These are phyloP conservation scores for Eudemis profundana DNA, from an alignment of 2,888 invertebrate species.

Conservation along the genomic window DNA sequence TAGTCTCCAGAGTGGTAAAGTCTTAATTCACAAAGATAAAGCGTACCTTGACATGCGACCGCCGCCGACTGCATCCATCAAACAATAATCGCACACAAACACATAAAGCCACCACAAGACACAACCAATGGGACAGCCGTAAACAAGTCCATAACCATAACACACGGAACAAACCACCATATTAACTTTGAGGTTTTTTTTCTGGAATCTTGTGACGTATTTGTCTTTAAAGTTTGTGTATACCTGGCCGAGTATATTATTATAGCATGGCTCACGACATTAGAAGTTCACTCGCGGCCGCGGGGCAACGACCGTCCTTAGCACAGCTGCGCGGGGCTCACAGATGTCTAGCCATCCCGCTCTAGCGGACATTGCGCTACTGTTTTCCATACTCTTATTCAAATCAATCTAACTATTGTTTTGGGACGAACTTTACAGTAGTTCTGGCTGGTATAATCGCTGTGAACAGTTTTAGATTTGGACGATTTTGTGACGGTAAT, in stretches of 20 bases:
- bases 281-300: slow-evolving; percentile 83
- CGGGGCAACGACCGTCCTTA: slow-evolving; percentile 85
- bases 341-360: slow-evolving; percentile 67
- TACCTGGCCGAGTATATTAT: slow-evolving; percentile 46
- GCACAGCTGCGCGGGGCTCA: slow-evolving; percentile 74
- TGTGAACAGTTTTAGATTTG: background rate
- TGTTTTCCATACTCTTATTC: slow-evolving; percentile 61
- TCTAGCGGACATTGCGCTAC: slow-evolving; percentile 68
- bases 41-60: slow-evolving; percentile 34
- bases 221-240: slow-evolving; percentile 38
- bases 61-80: slow-evolving; percentile 48
- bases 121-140: slow-evolving; percentile 43
- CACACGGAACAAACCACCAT: slow-evolving; percentile 14
- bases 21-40: slow-evolving; percentile 20
- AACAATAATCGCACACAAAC: slow-evolving; percentile 51
- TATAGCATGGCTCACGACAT: slow-evolving; percentile 75
- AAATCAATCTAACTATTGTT: slow-evolving; percentile 60
- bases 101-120: slow-evolving; percentile 41
- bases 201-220: slow-evolving; percentile 38
- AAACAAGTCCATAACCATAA: slow-evolving; percentile 2
- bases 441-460: slow-evolving; percentile 10
- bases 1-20: slow-evolving; percentile 1
- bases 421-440: slow-evolving; percentile 36
- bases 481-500: background rate
- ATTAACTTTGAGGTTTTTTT: slow-evolving; percentile 25